A percentile compares a stretch with the other conserved stretches of the same genome.
phyloP scores from a whole-genome alignment of 1,140 invertebrate genomes.

The Temnothorax curvispinosus region DNA sequence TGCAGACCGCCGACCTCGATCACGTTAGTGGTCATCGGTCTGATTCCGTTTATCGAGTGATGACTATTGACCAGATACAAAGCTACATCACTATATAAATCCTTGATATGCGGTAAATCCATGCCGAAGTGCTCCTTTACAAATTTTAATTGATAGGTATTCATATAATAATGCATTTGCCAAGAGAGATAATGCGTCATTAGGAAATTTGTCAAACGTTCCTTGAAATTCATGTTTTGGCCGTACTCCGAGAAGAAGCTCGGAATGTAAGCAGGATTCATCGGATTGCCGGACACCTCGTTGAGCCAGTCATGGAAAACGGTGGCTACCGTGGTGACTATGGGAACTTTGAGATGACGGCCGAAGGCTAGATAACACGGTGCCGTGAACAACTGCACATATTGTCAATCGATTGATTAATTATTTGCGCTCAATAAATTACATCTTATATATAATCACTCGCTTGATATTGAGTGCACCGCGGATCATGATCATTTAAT shows the following conservation, averaged over 20 bases:
- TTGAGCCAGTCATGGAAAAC: conserved; percentile 87
- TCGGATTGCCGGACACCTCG: conserved; percentile 87
- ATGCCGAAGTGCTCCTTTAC: conserved; percentile 82
- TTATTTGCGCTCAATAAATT: not conserved
- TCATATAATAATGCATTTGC: conserved; percentile 64
- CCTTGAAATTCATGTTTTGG: conserved; percentile 88
- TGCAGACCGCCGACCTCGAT: conserved; percentile 88
- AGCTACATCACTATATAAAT: conserved; percentile 84
- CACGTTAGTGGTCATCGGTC: conserved; percentile 84
- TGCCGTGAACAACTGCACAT: conserved; percentile 72
- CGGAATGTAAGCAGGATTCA: conserved; percentile 86
- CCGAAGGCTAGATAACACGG: conserved; percentile 86
- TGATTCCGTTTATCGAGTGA: conserved; percentile 84
- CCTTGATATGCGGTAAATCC: conserved; percentile 77
- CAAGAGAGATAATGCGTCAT: conserved; percentile 4
- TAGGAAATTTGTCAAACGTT: conserved; percentile 86
- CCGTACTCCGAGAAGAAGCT: conserved; percentile 79
- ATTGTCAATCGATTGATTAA: conserved; percentile 6
- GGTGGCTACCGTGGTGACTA: conserved; percentile 87
- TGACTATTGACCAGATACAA: conserved; percentile 87
- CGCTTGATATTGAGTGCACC: not conserved
- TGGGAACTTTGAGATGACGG: conserved; percentile 86
- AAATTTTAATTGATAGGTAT: conserved; percentile 51
- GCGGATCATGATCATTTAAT: not conserved
- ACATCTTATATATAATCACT: not conserved